These are phyloP conservation scores for Nymphalis io DNA, from an alignment of 1,140 invertebrate species.

Conservation along the genomic window DNA sequence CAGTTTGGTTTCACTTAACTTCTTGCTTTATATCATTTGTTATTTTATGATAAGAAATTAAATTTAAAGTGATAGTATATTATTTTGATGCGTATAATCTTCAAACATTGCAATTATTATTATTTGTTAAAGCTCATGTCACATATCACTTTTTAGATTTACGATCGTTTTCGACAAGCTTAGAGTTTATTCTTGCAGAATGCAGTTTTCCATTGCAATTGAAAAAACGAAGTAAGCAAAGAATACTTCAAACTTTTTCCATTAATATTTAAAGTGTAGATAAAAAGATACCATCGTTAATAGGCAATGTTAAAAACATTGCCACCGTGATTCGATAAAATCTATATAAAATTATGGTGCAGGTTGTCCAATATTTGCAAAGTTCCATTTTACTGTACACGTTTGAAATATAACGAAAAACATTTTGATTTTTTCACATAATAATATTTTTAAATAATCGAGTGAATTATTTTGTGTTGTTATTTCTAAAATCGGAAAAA, in stretches of 20 bases:
- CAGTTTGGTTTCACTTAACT: no score
- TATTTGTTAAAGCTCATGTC: no score
- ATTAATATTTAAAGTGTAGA: slow-evolving; percentile 16
- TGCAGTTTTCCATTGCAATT: neutral
- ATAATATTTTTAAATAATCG: neutral
- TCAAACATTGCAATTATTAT: no score
- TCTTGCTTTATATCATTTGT: no score
- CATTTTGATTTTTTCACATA: slow-evolving; percentile 14
- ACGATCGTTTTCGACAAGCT: no score
- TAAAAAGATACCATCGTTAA: slow-evolving; percentile 23
- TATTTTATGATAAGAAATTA: no score
- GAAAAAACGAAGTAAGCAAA: slow-evolving; percentile 1
- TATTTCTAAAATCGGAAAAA: neutral
- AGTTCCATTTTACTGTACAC: slow-evolving; percentile 16
- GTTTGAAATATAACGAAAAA: slow-evolving; percentile 23
- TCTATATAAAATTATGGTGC: slow-evolving; percentile 23
- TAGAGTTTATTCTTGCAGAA: neutral
- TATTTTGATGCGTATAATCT: no score
- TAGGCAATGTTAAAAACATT: slow-evolving; percentile 25
- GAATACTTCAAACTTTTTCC: slow-evolving; percentile 18
- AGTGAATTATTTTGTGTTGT: slow-evolving; percentile 11
- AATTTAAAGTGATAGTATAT: no score
- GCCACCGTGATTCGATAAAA: slow-evolving; percentile 20
- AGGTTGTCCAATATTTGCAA: slow-evolving; percentile 27
- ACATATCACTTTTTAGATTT: no score